Base-by-base conservation (phyloP, 2,797 vertebrate species). In the Ptychadena robeensis region DNA sequence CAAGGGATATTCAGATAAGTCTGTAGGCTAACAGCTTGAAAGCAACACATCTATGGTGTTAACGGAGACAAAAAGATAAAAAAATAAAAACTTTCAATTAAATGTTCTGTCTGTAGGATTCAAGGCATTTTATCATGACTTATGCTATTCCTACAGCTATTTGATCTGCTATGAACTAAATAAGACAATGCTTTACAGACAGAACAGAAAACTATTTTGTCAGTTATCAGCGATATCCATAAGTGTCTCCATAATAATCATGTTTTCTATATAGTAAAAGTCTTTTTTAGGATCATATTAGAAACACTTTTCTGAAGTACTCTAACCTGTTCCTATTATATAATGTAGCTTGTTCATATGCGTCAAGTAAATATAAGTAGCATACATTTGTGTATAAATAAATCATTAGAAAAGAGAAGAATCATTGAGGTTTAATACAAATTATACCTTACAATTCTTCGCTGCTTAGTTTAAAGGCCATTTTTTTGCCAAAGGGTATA, bases 1-100 rank as follows among this genome's bases (percentile, higher is more conserved):
- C 78, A 71, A 40, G 78, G 78, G 68, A 80, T 80, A 71, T 80
- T 80, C 37, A 72, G 67, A 71, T 80, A 80, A 80, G 35, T 63
- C 67, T 80, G 57, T 40, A 44, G 78, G 61, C 68, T 70, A 57
- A 70, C 28, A 57, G 15, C 53, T 35, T 80, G 77, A 80, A 61
- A 80, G 77, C 57, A 44, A 48, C 57, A 79, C 34, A 71, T 30
- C 77, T 59, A 15, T 28, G 65, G 76, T 57, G 25, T 79, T 70
- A 69, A 27, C 32, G 22, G 40, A 67, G 67, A 64, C 34, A 63
- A 64, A 80, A 67, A 53, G 44, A 53, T 53, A 9, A 72, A 27
- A 31, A n/a, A 57, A 69, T 28, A 70, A 70, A 38, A 64, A 30
- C n/a, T 80, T 80, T 71, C 67, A 63, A 70, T 80, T 72, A 80